Conservation (phyloP, 1,140 invertebrate genomes). For the Drosophila guanche region DNA sequence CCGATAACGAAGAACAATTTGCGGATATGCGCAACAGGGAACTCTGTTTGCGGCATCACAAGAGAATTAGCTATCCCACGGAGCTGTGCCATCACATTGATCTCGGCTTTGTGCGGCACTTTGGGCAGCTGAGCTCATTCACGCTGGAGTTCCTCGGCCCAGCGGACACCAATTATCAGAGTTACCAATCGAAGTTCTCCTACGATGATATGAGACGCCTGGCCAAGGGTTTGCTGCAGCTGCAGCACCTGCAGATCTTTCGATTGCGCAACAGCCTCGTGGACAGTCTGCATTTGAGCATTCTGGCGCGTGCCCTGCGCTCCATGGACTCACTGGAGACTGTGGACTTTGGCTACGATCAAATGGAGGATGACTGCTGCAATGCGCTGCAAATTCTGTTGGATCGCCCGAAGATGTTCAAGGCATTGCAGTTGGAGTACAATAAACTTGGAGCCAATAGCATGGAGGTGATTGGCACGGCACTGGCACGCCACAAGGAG, state of each 20-base stretch:
- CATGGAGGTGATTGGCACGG: slow-evolving; percentile 12
- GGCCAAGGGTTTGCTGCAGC: slow-evolving; percentile 22
- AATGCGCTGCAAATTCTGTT: slow-evolving; percentile 29
- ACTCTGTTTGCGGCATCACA: slow-evolving; percentile 6
- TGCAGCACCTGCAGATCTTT: slow-evolving; percentile 44
- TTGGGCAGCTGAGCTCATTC: slow-evolving; percentile 42
- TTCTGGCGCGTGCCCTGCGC: slow-evolving; percentile 32
- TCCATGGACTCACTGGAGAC: slow-evolving; percentile 33
- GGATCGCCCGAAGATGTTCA: slow-evolving; percentile 12
- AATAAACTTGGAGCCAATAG: slow-evolving; percentile 34
- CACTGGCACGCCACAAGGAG: neutral
- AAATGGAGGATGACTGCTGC: slow-evolving; percentile 50
- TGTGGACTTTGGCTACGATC: slow-evolving; percentile 55
- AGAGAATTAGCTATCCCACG: slow-evolving; percentile 37
- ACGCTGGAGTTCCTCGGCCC: slow-evolving; percentile 58
- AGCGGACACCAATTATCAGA: slow-evolving; percentile 20
- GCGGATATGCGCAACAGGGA: slow-evolving; percentile 48
- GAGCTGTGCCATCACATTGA: slow-evolving; percentile 60
- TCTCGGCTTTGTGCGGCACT: slow-evolving; percentile 47
- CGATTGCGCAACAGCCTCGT: slow-evolving; percentile 46
- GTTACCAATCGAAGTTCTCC: slow-evolving; percentile 43
- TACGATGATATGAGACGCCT: slow-evolving; percentile 44
- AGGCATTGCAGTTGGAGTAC: slow-evolving; percentile 49
- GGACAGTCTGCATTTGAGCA: slow-evolving; percentile 38
- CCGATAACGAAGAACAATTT: slow-evolving; percentile 38